These are phyloP conservation scores for Stictonetta naevosa DNA, from an alignment of 2,113 vertebrate species.

Conservation along the genomic window DNA sequence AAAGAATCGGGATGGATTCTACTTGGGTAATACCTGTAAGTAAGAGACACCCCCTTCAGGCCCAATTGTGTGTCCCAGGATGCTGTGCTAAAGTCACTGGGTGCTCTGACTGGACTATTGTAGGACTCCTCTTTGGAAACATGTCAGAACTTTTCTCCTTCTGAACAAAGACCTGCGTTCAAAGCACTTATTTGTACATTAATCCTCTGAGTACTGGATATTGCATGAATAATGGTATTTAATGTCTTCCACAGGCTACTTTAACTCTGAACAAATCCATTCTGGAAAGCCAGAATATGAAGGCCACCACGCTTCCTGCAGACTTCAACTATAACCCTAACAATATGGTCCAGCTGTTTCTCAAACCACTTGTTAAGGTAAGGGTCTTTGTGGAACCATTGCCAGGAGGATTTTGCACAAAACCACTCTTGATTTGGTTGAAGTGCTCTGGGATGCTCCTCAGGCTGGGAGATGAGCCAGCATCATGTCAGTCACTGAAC, in stretches of 20 bases:
- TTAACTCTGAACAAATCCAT: constrained; percentile 82
- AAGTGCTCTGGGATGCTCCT: neutral
- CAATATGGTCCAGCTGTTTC: constrained; percentile 82
- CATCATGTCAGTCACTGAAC: neutral
- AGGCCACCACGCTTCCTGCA: constrained; percentile 85
- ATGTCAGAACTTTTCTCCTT: neutral
- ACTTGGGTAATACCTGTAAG: neutral
- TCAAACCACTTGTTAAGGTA: constrained; percentile 87
- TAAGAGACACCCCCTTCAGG: neutral
- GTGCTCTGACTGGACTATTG: neutral
- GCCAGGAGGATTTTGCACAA: neutral
- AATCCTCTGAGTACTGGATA: neutral
- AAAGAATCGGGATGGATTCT: neutral
- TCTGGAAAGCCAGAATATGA: constrained; percentile 78
- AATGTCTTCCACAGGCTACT: constrained; percentile 77
- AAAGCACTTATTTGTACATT: neutral
- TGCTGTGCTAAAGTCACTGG: neutral
- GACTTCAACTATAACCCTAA: constrained; percentile 88
- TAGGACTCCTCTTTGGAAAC: neutral
- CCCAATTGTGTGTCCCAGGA: neutral
- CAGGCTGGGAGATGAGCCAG: rapidly evolving
- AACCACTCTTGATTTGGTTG: neutral
- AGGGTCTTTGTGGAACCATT: neutral
- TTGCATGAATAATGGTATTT: neutral
- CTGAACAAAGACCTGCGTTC: neutral